Percentiles rank a stretch among this genome's conserved stretches.
Evolutionary conservation across 2,888 invertebrate species (phyloP).

Genomic region (Tipula lateralis): DNA sequence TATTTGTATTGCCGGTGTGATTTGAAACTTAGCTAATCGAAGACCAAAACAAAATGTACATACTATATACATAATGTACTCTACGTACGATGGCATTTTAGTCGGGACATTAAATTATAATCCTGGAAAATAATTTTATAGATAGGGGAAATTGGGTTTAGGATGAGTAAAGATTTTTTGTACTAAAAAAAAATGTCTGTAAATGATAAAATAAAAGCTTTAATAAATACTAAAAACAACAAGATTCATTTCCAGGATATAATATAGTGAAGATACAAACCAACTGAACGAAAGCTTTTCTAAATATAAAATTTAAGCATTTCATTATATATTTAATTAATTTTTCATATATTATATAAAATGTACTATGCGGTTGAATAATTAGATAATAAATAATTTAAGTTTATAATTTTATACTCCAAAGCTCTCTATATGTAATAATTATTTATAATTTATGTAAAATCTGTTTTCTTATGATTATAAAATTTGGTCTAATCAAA

Average conservation of each 20-base stretch:
- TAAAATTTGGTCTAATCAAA: background rate
- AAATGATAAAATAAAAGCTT: background rate
- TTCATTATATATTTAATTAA: background rate
- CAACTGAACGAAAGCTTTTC: background rate
- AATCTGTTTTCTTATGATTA: background rate
- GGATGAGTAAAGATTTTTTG: background rate
- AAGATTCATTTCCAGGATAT: background rate
- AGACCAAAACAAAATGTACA: background rate
- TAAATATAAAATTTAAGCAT: background rate
- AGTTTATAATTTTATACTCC: background rate
- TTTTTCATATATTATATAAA: background rate
- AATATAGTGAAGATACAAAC: background rate
- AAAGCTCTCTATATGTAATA: background rate
- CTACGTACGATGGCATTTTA: background rate
- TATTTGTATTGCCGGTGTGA: background rate
- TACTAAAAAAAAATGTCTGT: background rate
- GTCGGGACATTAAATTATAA: background rate
- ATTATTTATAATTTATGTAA: background rate
- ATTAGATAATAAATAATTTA: background rate
- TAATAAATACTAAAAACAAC: background rate
- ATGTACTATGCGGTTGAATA: background rate
- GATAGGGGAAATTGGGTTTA: background rate
- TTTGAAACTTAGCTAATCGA: background rate
- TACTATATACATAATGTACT: background rate
- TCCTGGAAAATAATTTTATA: background rate